Evolutionary conservation across 2,888 invertebrate genomes (phyloP).

Genomic region (Siphlonurus alternatus): DNA sequence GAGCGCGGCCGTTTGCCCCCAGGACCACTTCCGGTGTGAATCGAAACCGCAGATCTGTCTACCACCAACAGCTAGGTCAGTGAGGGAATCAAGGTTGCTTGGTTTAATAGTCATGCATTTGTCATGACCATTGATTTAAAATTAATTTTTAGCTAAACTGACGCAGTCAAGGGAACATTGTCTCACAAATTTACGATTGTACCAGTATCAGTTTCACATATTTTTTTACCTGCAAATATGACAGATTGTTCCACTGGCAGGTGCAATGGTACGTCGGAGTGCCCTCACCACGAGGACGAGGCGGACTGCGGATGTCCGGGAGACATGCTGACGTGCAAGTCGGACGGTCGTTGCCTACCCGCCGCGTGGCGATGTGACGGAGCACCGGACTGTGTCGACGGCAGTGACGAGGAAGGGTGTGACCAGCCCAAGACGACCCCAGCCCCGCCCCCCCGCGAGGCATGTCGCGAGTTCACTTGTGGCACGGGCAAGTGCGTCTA

Average conservation of each 20-base stretch:
- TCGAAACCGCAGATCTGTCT: constrained; percentile 26
- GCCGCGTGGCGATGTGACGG: neutral
- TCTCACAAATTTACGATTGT: no score
- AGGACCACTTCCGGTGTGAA: constrained; percentile 7
- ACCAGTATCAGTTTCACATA: no score
- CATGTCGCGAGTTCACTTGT: constrained; percentile 34
- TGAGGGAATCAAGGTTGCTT: neutral
- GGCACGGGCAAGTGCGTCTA: constrained; percentile 41
- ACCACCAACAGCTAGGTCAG: constrained; percentile 33
- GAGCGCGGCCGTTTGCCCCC: constrained; percentile 6
- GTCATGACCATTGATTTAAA: no score
- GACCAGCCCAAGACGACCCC: constrained; percentile 24
- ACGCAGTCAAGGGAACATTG: constrained; percentile 13
- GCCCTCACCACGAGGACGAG: constrained; percentile 58
- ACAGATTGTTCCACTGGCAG: no score
- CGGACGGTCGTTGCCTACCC: neutral
- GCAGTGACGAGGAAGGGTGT: constrained; percentile 14
- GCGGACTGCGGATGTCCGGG: neutral
- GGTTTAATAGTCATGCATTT: neutral
- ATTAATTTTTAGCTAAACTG: constrained; percentile 3
- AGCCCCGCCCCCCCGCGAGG: neutral
- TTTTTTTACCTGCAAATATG: no score
- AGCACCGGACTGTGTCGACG: neutral
- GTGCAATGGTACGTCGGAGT: constrained; percentile 48
- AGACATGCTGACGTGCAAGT: neutral